Conservation (phyloP, 2,113 vertebrate genomes). For the Urocynchramus pylzowi region DNA sequence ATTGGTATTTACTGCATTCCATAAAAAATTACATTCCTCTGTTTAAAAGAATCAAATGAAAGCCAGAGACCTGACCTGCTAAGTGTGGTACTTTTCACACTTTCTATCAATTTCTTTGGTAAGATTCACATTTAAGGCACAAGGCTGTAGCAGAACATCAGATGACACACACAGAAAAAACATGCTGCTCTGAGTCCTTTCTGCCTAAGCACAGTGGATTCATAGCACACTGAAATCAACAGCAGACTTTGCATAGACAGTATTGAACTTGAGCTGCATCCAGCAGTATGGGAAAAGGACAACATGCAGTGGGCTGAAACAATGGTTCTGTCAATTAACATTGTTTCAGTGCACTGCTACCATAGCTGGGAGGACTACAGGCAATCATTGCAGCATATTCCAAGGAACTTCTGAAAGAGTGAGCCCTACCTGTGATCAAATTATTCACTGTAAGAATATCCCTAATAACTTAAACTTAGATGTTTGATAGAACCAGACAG, state of each 20-base stretch:
- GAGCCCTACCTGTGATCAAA: not conserved
- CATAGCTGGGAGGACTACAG: not conserved
- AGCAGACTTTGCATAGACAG: not conserved
- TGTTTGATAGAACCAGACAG: not conserved
- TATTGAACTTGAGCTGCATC: not conserved
- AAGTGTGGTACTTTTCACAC: not conserved
- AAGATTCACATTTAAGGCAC: not conserved
- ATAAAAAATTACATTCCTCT: not conserved
- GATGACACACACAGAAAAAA: not conserved
- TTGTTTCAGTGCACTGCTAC: not conserved
- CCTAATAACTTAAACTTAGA: not conserved
- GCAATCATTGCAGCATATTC: not conserved
- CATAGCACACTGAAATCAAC: not conserved
- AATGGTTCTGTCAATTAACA: not conserved
- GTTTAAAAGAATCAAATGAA: not conserved
- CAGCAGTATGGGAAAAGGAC: not conserved
- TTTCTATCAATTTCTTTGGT: not conserved
- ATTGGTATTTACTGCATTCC: not conserved
- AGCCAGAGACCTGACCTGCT: not conserved
- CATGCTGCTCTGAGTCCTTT: not conserved
- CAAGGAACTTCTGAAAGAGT: not conserved
- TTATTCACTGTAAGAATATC: not conserved
- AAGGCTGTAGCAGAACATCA: not conserved
- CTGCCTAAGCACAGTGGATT: not conserved
- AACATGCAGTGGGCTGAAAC: not conserved